These are phyloP conservation scores for Lasiommata megera DNA, from an alignment of 2,888 invertebrate species.

Conservation along the genomic window DNA sequence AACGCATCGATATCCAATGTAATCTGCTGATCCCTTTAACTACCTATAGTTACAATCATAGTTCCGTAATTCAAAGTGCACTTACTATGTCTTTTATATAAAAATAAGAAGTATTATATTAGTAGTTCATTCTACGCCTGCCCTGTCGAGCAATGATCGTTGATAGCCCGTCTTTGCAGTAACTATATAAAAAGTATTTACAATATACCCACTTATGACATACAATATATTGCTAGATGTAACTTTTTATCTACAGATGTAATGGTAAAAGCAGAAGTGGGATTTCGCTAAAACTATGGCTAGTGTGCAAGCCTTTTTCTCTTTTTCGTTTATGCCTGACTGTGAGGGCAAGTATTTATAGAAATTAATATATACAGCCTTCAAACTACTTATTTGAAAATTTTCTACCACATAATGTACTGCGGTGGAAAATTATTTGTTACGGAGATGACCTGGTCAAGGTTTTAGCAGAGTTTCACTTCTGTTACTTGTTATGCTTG, in stretches of 20 bases:
- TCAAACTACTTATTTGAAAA: constrained; percentile 17
- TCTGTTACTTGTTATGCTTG: constrained; percentile 69
- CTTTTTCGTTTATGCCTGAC: constrained; percentile 14
- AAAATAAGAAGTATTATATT: constrained; percentile 69
- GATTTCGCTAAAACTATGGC: constrained; percentile 47
- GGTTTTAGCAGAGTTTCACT: constrained; percentile 51
- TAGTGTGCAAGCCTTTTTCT: constrained; percentile 9
- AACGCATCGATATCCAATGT: constrained; percentile 23
- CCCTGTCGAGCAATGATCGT: constrained; percentile 65
- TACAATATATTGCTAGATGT: constrained; percentile 73
- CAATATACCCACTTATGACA: constrained; percentile 74
- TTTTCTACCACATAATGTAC: constrained; percentile 13
- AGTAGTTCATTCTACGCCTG: constrained; percentile 53
- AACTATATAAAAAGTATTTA: constrained; percentile 75
- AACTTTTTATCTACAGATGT: constrained; percentile 75
- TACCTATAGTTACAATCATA: constrained; percentile 55
- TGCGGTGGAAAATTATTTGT: constrained; percentile 18
- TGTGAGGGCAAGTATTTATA: constrained; percentile 20
- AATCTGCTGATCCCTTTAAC: constrained; percentile 41
- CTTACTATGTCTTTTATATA: constrained; percentile 71
- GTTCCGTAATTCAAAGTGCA: constrained; percentile 79
- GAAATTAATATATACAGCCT: constrained; percentile 11
- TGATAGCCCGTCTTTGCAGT: constrained; percentile 67
- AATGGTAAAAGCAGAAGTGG: constrained; percentile 51
- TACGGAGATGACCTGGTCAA: constrained; percentile 22